These are phyloP conservation scores for Euzophera pinguis DNA, from an alignment of 2,888 invertebrate genomes.

Conservation along the genomic window DNA sequence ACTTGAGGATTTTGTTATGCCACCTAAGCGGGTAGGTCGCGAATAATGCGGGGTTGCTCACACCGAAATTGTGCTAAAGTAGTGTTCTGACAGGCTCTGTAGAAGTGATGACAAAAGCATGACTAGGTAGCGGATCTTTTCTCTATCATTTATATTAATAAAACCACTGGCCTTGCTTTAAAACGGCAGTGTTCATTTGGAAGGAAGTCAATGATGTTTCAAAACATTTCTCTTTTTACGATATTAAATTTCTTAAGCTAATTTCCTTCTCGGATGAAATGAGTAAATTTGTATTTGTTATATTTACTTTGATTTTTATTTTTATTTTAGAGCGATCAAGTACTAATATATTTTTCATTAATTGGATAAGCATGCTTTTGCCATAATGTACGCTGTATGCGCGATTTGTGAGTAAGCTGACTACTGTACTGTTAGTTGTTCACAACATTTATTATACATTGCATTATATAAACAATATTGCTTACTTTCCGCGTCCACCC, in stretches of 20 bases:
- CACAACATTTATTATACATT: constrained; percentile 48
- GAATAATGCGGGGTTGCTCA: constrained; percentile 49
- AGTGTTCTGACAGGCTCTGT: constrained; percentile 52
- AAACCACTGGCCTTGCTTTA: too few relatives aligned
- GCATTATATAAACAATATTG: constrained; percentile 39
- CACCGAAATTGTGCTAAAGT: constrained; percentile 60
- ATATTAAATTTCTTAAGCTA: too few relatives aligned
- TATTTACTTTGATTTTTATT: too few relatives aligned
- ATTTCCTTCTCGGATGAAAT: too few relatives aligned
- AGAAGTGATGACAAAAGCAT: constrained; percentile 49
- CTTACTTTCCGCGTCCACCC: constrained; percentile 53
- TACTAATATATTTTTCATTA: not conserved
- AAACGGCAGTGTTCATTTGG: too few relatives aligned
- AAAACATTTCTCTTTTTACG: too few relatives aligned
- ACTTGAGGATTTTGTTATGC: constrained; percentile 49
- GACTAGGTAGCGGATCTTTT: constrained; percentile 6
- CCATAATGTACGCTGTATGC: constrained; percentile 52
- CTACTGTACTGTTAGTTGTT: constrained; percentile 60
- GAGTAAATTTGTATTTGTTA: too few relatives aligned
- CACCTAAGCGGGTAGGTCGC: constrained; percentile 55
- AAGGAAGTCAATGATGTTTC: too few relatives aligned
- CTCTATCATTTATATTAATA: too few relatives aligned
- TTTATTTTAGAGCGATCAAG: too few relatives aligned
- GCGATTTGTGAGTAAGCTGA: constrained; percentile 70
- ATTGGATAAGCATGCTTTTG: constrained; percentile 54